These are phyloP conservation scores for Planococcus citri DNA, from an alignment of 1,140 invertebrate species.

Conservation along the genomic window DNA sequence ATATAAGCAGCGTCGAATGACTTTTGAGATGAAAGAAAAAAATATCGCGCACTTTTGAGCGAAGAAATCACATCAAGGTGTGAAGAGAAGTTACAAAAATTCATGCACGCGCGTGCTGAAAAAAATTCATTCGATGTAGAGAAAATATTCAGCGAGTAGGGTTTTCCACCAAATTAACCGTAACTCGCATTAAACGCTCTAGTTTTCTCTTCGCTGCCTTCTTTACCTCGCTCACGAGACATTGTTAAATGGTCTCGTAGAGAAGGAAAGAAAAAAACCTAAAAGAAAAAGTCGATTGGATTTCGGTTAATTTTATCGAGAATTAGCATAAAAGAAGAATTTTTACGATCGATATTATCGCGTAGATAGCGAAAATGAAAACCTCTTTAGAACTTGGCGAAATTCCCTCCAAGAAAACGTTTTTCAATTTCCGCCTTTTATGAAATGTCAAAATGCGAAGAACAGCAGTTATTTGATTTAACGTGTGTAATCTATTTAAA, in stretches of 20 bases:
- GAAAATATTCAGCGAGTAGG: not conserved
- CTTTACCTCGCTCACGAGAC: too few relatives aligned
- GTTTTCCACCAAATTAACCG: not conserved
- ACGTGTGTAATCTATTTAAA: not conserved
- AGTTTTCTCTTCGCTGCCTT: not conserved
- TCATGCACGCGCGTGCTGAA: not conserved
- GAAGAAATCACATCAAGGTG: too few relatives aligned
- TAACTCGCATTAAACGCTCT: not conserved
- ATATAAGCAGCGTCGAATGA: too few relatives aligned
- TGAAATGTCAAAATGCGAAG: not conserved
- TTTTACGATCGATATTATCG: too few relatives aligned
- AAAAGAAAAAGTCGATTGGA: not conserved
- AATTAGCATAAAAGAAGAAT: not conserved
- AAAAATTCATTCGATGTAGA: not conserved
- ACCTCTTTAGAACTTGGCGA: not conserved
- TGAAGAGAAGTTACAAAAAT: too few relatives aligned
- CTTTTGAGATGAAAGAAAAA: too few relatives aligned
- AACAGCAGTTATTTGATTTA: not conserved
- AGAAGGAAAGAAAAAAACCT: not conserved
- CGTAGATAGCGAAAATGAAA: too few relatives aligned
- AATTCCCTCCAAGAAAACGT: not conserved
- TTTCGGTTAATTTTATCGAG: not conserved
- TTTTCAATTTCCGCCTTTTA: slow-evolving; percentile 2
- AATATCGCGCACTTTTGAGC: too few relatives aligned
- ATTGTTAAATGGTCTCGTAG: not conserved